These are phyloP conservation scores for Colletes latitarsis DNA, from an alignment of 1,140 invertebrate genomes.

Conservation along the genomic window DNA sequence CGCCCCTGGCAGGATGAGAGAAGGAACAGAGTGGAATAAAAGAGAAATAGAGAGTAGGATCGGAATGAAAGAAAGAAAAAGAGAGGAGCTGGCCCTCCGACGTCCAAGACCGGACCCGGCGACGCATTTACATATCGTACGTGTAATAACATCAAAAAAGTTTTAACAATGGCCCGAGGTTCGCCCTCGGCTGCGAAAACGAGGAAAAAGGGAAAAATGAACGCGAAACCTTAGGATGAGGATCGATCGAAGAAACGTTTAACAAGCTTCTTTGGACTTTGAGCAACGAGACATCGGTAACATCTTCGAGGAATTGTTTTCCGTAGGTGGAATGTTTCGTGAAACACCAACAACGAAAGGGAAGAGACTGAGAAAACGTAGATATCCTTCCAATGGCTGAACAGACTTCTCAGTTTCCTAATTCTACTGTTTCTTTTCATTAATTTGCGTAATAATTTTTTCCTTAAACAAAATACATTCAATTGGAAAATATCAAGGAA, in stretches of 20 bases:
- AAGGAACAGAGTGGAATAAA: conserved; percentile 47
- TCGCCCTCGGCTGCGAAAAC: conserved; percentile 31
- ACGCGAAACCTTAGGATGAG: neutral
- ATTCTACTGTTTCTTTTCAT: too few relatives aligned
- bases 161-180: conserved; percentile 63
- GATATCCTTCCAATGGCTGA: too few relatives aligned
- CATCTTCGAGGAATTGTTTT: conserved; percentile 9
- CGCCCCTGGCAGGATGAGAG: conserved; percentile 60
- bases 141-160: conserved; percentile 71
- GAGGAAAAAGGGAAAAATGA: conserved; percentile 17
- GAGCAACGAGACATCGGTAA: neutral
- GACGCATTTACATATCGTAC: conserved; percentile 69
- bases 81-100: conserved; percentile 60
- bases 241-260: conserved; percentile 38
- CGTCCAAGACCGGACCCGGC: conserved; percentile 64
- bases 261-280: conserved; percentile 38
- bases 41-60: conserved; percentile 51
- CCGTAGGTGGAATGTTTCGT: neutral
- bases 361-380: neutral
- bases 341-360: neutral
- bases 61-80: conserved; percentile 53
- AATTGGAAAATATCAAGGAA: too few relatives aligned
- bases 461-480: too few relatives aligned
- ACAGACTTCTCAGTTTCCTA: too few relatives aligned
- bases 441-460: too few relatives aligned